Base-by-base conservation (phyloP, 1,140 invertebrate genomes). In the Sitobion miscanthi region DNA sequence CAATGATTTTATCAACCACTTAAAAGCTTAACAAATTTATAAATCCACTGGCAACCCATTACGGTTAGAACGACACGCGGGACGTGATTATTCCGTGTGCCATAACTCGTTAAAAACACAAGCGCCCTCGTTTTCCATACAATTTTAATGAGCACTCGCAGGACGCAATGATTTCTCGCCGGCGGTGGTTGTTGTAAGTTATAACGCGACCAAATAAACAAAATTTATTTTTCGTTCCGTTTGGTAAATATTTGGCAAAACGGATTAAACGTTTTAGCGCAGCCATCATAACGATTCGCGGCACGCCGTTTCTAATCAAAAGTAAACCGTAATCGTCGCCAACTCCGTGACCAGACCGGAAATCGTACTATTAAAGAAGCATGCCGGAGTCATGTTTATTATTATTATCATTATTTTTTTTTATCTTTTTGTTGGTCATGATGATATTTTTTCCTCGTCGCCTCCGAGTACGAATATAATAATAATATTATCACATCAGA, bases 341-440 rank as follows among this genome's bases (percentile, higher is more conserved):
- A 89, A 54, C n/a, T 89, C 49, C 20, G 87, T 89, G 47, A 52
- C 47, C 11, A 54, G 49, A 89, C 87, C n/a, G 87, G 87, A 89
- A 89, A 54, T 89, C 11, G n/a, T 25, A 54, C 38, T 21, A 54
- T 89, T 54, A 89, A 38, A 86, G 23, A 86, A 23, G 14, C 20
- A 35, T 35, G 2, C 20, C 35, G 21, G 8, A 54, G 47, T 89
- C n/a, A 89, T 89, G 87, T 52, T 35, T 88, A 35, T 52, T 85
- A 45, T 85, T 45, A 45, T 83, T 20, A 38, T 38, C 2, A 52
- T 52, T 85, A 42, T 85, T 83, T 42, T 85, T 85, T 85, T 45
- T 83, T 42, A 38, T 83, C 20, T 83, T 83, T 38, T 83, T 23
- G 82, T 62, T n/a, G 38, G 21, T 25, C 35, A 45, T 45, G 62